Evolutionary conservation across 2,113 vertebrate species (phyloP).

Genomic region (Falcunculus frontatus): DNA sequence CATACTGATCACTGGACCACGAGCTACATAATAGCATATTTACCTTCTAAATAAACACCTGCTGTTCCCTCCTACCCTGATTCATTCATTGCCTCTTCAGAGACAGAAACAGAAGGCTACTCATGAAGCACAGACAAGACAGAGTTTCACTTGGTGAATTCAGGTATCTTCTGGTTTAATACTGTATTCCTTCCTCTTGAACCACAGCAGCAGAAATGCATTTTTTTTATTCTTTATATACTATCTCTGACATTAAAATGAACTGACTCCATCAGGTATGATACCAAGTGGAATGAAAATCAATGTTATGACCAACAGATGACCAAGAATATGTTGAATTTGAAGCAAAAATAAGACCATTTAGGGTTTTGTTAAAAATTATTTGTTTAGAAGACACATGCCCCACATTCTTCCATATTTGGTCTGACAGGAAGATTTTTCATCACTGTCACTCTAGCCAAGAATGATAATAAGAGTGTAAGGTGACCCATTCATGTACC

Average conservation of each 20-base stretch:
- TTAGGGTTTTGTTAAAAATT: background rate
- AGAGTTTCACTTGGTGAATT: background rate
- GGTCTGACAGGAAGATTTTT: background rate
- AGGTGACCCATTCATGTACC: background rate
- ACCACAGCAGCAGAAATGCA: background rate
- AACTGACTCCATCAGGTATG: background rate
- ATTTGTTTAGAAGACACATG: background rate
- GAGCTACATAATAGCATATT: background rate
- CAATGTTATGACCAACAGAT: constrained; percentile 14
- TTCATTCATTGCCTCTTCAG: background rate
- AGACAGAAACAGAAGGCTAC: background rate
- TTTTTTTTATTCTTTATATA: background rate
- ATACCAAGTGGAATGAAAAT: constrained; percentile 36
- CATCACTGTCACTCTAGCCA: background rate
- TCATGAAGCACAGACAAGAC: background rate
- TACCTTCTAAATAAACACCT: background rate
- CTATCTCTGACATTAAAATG: constrained; percentile 9
- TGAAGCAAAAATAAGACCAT: background rate
- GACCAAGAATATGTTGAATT: background rate
- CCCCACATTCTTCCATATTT: background rate
- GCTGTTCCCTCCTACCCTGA: background rate
- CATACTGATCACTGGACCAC: background rate
- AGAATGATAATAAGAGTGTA: background rate
- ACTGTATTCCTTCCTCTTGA: background rate
- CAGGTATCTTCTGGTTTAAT: background rate